Base-by-base conservation (phyloP, 1,140 invertebrate genomes). In the Euschistus heros region DNA sequence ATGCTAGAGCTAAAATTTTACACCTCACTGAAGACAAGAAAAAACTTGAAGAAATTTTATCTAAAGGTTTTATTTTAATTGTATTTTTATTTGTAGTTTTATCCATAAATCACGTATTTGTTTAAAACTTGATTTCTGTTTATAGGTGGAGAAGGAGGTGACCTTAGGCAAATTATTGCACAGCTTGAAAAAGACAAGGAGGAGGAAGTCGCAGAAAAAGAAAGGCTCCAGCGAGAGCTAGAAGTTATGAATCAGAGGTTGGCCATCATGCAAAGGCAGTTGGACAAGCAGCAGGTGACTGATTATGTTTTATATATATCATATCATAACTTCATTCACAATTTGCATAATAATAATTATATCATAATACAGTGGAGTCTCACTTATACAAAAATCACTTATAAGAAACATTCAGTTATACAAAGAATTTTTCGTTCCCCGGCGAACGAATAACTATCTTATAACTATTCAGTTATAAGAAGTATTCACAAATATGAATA, bases 101-200 rank as follows among this genome's bases (percentile, higher is more conserved):
- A 10, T 50, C 5, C n/a, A n/a, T n/a, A n/a, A 10, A 20, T 50
- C 1, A 20, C n/a, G 14, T 50, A 50, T 50, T 10, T 57, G 5
- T 6, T 22, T 50, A 4, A 20, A 20, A 50, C 42, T 44, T 20
- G n/a, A n/a, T 50, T 50, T 20, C 5, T 50, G 4, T n/a, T 20
- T 24, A 15, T 15, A 57, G 54, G 24, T 57, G 54, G 54, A 24
- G 54, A 57, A 57, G 54, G 54, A 18, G 54, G 54, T 5, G 54
- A 57, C 24, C 24, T 57, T 3, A 57, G 24, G 24, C 54, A 57
- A 26, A 57, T 57, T 8, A 57, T 57, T 57, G 54, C 54, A 27
- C 78, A 84, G 7, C 66, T 89, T 33, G 87, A 91, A 70, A 88
- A 88, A 70, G 91, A 93, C 70, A 84, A 87, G 67, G 78, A 82